Base-by-base conservation (phyloP, 2,797 vertebrate genomes). In the Valencia hispanica region DNA sequence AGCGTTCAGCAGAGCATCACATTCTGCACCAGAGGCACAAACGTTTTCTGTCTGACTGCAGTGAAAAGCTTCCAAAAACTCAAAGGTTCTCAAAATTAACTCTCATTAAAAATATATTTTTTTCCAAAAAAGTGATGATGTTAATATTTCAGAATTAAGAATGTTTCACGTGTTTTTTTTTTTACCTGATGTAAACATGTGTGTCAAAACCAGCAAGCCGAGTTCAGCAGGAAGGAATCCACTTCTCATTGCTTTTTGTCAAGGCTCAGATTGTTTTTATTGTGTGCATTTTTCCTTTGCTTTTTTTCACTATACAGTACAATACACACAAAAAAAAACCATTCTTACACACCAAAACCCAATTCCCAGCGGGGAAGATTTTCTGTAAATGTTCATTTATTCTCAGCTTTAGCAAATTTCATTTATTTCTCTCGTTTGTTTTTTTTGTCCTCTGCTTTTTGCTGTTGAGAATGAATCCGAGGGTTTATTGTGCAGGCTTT, bases 1-100 rank as follows among this genome's bases (percentile, higher is more conserved):
- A 89, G 86, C 63, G 81, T 72, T 79, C 79, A 76, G 82, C 36
- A 39, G 36, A 39, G 36, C 36, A 39, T 3, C 36, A 39, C 57
- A 72, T 77, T 77, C 71, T 72, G 70, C 70, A 53, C 78, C 68
- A 73, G 39, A 5, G 0, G 73, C 77, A 45, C 32, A 70, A 65
- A 81, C 41, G 25, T 82, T 83, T 82, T 73, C 9, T 39, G 34
- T 74, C 47, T 36, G 20, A 70, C 55, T 17, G 14, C 27, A 68
- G 74, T 4, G 45, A n/a, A 11, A 76, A 70, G 78, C 66, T 75
- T 75, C 80, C 43, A 22, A 11, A 63, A 68, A 84, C 75, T 61
- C 3, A 4, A 32, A 8, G 48, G 36, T 48, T 43, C 43, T 74
- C 72, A 59, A 73, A 69, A 68, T 34, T 43, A 25, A 39, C 6